Conservation (phyloP, 1,140 invertebrate genomes). For the Liolophura sinensis region DNA sequence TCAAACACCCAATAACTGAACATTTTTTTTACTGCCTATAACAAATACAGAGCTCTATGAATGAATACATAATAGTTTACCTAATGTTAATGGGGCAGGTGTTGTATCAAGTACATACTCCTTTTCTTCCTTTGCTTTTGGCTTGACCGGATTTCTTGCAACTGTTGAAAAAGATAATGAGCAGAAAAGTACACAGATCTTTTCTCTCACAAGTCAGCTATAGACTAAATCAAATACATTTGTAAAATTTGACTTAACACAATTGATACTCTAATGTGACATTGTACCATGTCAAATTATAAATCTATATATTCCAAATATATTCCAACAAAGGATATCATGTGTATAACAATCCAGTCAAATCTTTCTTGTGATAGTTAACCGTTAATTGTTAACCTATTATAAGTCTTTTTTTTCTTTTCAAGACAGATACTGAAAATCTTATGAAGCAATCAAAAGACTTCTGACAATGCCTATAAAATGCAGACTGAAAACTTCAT, state of each 20-base stretch:
- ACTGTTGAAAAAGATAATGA: constrained; percentile 2
- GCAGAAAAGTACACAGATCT: background rate
- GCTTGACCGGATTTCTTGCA: constrained; percentile 10
- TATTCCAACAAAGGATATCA: too few species aligned
- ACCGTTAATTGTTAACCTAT: too few species aligned
- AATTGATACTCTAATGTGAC: background rate
- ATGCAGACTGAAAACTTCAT: too few species aligned
- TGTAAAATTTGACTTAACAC: background rate
- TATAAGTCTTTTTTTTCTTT: too few species aligned
- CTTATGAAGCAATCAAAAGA: too few species aligned
- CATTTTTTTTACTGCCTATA: background rate
- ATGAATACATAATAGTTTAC: constrained; percentile 11
- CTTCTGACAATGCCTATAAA: too few species aligned
- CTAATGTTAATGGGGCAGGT: constrained; percentile 36
- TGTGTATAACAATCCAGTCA: too few species aligned
- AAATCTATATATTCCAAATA: too few species aligned
- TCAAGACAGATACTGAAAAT: too few species aligned
- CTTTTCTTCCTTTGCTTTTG: constrained; percentile 23
- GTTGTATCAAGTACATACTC: constrained; percentile 48
- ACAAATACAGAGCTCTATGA: background rate
- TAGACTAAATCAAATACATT: background rate
- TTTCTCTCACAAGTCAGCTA: background rate
- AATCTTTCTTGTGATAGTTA: too few species aligned
- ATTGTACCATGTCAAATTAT: too few species aligned
- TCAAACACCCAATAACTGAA: too few species aligned